Evolutionary conservation across 2,888 invertebrate genomes (phyloP), one percentile per base, ranked within the genome.

Genomic region (Cephus pulcher): DNA sequence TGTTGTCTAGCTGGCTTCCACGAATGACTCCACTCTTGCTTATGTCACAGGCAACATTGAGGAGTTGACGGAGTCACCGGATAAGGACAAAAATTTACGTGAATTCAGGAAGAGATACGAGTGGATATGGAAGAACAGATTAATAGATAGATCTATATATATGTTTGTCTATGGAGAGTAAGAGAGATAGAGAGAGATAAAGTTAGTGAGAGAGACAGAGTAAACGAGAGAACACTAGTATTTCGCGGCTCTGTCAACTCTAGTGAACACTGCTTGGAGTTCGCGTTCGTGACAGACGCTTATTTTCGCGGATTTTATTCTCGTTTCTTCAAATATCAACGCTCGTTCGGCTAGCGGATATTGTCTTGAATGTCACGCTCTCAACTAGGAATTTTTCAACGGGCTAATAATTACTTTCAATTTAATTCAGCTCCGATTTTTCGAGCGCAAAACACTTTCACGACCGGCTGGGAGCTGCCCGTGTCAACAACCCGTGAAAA

Each of bases 401-500:
- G 56, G 23, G 56, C 56, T 56, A 56, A 56, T 68, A 76, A 78
- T 80, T 78, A 78, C 77, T 80, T 76, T 80, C 33, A 56, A 75
- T 76, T 75, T 78, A 76, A 80, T 80, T 80, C 71, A 80, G 79
- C 79, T 78, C 79, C 82, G 80, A 80, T 82, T 85, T 86, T 85
- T 82, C 84, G 78, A 84, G 84, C 84, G 85, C 84, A 83, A 86
- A 85, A 86, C 86, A 89, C 87, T 87, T 87, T 86, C 88, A 86
- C 88, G 83, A 88, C 88, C 88, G 89, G 89, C 88, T 89, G 88
- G 87, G 86, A 87, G 85, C 88, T 87, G 84, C 83, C 87, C 89
- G 89, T 88, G 89, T 89, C 89, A 89, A 90, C 89, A 88, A 90
- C 88, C 89, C 87, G 87, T 88, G 89, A 88, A 88, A 89, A 87